phyloP scores from a whole-genome alignment of 1,140 invertebrate species.

The Eueides isabella region DNA sequence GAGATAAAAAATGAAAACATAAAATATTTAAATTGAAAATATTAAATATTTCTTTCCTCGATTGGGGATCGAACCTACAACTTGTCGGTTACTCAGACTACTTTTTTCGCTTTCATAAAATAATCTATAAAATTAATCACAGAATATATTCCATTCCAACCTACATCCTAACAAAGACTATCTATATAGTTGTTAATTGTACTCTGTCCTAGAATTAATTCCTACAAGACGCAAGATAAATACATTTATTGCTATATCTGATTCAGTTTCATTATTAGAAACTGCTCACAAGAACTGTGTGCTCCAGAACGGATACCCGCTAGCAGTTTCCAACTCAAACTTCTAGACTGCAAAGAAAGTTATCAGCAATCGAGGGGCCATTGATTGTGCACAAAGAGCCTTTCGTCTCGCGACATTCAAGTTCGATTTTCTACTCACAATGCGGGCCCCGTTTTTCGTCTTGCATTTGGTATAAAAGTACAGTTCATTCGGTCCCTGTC shows the following conservation, averaged over 20 bases:
- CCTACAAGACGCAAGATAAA: conserved; percentile 10
- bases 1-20: too few species aligned
- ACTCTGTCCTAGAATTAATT: background rate
- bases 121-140: background rate
- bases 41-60: too few species aligned
- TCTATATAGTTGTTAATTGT: background rate
- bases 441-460: conserved; percentile 71
- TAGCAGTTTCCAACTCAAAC: conserved; percentile 68
- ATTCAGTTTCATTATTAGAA: conserved; percentile 41
- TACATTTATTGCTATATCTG: conserved; percentile 36
- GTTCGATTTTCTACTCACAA: conserved; percentile 77
- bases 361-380: conserved; percentile 77
- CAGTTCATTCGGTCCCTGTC: conserved; percentile 61
- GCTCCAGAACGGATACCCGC: conserved; percentile 53
- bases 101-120: background rate
- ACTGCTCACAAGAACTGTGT: conserved; percentile 36
- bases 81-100: too few species aligned
- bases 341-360: conserved; percentile 74
- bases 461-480: conserved; percentile 73
- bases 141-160: background rate
- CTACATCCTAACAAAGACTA: background rate
- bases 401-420: conserved; percentile 77
- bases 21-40: too few species aligned
- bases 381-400: conserved; percentile 78
- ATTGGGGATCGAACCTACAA: too few species aligned